Evolutionary conservation across 1,140 invertebrate genomes (phyloP), one percentile per base, ranked within the genome.

Genomic region (Dendrolimus punctatus): DNA sequence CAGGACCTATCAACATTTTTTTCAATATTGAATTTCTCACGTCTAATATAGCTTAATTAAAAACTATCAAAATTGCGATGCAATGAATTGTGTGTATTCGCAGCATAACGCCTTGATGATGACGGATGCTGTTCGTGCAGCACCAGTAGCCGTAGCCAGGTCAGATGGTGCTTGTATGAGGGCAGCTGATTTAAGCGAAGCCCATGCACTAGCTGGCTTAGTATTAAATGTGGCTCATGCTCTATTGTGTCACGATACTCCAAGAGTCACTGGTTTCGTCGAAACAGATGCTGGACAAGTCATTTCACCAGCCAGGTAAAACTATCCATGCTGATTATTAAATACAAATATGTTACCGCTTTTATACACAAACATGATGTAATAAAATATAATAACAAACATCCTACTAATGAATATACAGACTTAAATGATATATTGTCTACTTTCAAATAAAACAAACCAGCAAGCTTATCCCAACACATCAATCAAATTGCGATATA

Each of bases 101-200:
- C 64, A 85, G 81, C 59, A 73, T 49, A 80, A 82, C 46, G 71
- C 77, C 5, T 57, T 71, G 62, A 69, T 82, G 69, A 66, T 85
- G 71, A 83, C 76, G 9, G 57, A 80, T 5, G 71, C 74, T 0
- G 69, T 85, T 2, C 71, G 82, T 4, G 38, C 50, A 9, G 67
- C 76, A 4, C 56, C 73, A 0, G 8, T 8, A 3, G 66, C 66
- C 0, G 56, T 78, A 8, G 48, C 66, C 6, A 62, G 67, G 39
- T 49, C 40, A 43, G 72, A 75, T 8, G 68, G 68, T 8, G 49
- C 41, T 23, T 78, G 73, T 58, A 43, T 51, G 2, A 71, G 57
- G 54, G 62, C 68, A 4, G 71, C 79, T 2, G 76, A 78, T 10
- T 59, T 83, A 7, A 82, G 82, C 42, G 82, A 85, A 46, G 77